These are phyloP conservation scores for Ennomos fuscantarius DNA, from an alignment of 2,888 invertebrate genomes.

Conservation along the genomic window DNA sequence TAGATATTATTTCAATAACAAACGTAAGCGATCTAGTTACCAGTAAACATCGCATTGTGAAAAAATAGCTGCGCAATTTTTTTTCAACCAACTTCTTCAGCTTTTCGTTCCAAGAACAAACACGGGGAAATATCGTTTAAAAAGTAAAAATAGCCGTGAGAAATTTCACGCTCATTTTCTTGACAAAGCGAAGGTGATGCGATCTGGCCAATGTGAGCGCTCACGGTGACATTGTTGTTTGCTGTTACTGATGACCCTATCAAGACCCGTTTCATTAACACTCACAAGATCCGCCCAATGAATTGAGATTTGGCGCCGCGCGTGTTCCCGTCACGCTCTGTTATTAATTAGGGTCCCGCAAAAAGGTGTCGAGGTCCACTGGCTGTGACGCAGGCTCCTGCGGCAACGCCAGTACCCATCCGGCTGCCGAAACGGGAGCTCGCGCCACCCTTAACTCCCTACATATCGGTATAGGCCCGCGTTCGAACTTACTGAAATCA, in stretches of 20 bases:
- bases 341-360: conserved; percentile 81
- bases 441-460: conserved; percentile 46
- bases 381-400: conserved; percentile 81
- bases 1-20: conserved; percentile 1
- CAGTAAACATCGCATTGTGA: conserved; percentile 14
- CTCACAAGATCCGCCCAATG: conserved; percentile 44
- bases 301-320: conserved; percentile 57
- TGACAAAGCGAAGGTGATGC: not conserved
- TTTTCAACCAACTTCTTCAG: not conserved
- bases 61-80: conserved; percentile 13
- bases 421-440: conserved; percentile 60
- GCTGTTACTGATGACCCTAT: conserved; percentile 37
- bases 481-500: conserved; percentile 38
- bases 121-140: conserved; percentile 2
- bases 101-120: conserved; percentile 17
- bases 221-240: conserved; percentile 29
- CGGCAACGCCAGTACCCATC: conserved; percentile 75
- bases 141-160: conserved; percentile 2
- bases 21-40: conserved; percentile 13
- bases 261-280: conserved; percentile 49
- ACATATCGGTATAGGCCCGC: conserved; percentile 44
- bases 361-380: conserved; percentile 79
- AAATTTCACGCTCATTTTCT: conserved; percentile 5
- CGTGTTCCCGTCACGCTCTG: conserved; percentile 67
- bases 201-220: conserved; percentile 12